Evolutionary conservation across 2,113 vertebrate genomes (phyloP), one percentile per base, ranked within the genome.

Genomic region (Bubo blakistoni): DNA sequence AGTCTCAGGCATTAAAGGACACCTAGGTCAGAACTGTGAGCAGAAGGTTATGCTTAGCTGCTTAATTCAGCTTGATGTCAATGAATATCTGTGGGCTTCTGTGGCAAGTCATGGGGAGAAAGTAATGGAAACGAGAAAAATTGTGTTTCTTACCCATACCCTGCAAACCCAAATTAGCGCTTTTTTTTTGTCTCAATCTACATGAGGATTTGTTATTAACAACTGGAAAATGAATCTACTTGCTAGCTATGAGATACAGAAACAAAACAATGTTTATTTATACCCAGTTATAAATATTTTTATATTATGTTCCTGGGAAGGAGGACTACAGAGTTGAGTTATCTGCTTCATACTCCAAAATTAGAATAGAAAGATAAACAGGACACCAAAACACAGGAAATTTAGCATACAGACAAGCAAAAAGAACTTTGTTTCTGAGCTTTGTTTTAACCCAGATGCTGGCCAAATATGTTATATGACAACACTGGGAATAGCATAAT

Each of bases 331-430:
- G 79, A 73, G 34, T 0, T 69, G 25, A 49, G 29, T 65, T 69
- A 73, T 90, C 62, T 88, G 16, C 46, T 62, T 69, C 49, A 9
- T 72, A 9, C 16, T 81, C 71, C 46, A 27, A 38, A 90, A 83
- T 94, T 77, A 90, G 76, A 73, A 61, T 18, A 20, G 71, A 66
- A 83, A 55, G 24, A 88, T 44, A 90, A 96, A 93, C 86, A 94
- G 59, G 25, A 38, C 49, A 82, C 44, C 71, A 86, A 89, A 82
- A 38, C 32, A 73, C 70, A 80, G 76, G 92, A 92, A 94, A 88
- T 86, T 55, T 76, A 94, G 13, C 34, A n/a, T 5, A 16, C 18
- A 84, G 88, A 73, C 67, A 95, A 81, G 22, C 24, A 71, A 95
- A 81, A 86, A 61, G 36, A 40, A 34, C 17, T 85, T 61, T 30